Conservation (phyloP, 2,888 invertebrate genomes). For the Dione juno region DNA sequence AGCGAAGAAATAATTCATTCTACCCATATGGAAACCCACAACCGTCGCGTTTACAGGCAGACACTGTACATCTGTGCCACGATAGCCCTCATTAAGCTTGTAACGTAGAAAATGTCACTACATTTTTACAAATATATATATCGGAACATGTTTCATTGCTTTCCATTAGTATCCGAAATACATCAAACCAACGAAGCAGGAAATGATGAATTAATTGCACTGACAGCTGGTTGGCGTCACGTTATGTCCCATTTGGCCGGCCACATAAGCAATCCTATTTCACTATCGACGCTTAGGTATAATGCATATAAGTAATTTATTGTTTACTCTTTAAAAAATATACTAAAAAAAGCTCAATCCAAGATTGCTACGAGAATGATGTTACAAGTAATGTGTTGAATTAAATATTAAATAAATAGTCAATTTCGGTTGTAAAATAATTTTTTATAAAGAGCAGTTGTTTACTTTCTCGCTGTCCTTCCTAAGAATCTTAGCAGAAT, state of each 20-base stretch:
- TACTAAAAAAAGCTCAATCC: too few relatives aligned
- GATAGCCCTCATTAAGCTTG: not conserved
- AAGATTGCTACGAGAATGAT: too few relatives aligned
- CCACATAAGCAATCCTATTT: constrained; percentile 15
- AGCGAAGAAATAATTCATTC: too few relatives aligned
- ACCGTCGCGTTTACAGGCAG: too few relatives aligned
- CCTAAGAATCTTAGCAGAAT: too few relatives aligned
- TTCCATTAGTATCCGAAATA: constrained; percentile 28
- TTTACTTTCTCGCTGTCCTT: too few relatives aligned
- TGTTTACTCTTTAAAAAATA: not conserved
- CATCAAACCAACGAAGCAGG: constrained; percentile 52
- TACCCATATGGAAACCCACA: too few relatives aligned
- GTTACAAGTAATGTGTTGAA: too few relatives aligned
- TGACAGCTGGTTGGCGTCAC: constrained; percentile 55
- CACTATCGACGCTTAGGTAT: not conserved
- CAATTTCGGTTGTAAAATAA: too few relatives aligned
- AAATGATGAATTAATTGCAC: constrained; percentile 56
- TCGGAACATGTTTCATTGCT: constrained; percentile 3
- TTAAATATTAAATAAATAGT: too few relatives aligned
- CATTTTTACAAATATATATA: constrained; percentile 1
- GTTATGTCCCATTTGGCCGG: constrained; percentile 40
- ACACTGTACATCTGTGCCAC: not conserved
- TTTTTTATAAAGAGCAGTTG: too few relatives aligned
- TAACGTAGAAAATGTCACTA: not conserved
- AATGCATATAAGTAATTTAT: constrained; percentile 12